phyloP scores from a whole-genome alignment of 2,113 vertebrate species.

The Geothlypis trichas region DNA sequence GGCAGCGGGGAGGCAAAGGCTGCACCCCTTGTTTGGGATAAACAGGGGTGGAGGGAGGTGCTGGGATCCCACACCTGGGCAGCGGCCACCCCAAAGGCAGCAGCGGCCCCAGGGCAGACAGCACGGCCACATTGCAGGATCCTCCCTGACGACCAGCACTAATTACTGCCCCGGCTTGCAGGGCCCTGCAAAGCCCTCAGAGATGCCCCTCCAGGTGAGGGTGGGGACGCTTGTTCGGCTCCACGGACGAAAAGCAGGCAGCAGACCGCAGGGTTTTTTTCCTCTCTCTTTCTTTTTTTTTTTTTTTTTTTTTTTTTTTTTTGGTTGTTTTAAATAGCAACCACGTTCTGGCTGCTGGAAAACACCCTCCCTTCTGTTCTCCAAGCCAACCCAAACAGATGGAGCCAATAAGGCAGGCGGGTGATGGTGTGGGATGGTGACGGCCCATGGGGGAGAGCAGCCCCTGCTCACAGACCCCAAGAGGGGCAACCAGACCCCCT shows the following conservation, averaged over 20 bases:
- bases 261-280: neutral
- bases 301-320: neutral
- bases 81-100: neutral
- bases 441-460: neutral
- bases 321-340: slow-evolving; percentile 22
- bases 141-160: slow-evolving; percentile 28
- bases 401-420: neutral
- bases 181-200: neutral
- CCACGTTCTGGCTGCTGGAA: slow-evolving; percentile 16
- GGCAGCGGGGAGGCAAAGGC: neutral
- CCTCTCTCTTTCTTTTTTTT: no score
- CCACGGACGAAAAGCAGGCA: neutral
- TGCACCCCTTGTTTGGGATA: neutral
- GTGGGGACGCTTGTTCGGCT: neutral
- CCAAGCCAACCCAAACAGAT: neutral
- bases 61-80: neutral
- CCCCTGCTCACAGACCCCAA: neutral
- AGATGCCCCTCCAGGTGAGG: slow-evolving; percentile 34
- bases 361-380: slow-evolving; percentile 39
- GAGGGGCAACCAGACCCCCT: neutral
- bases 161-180: slow-evolving; percentile 8
- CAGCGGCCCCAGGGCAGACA: neutral
- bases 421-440: rapidly evolving
- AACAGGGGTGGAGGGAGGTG: neutral
- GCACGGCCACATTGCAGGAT: neutral